Percentiles rank a stretch among this genome's conserved stretches.
Conservation (phyloP, 1,140 invertebrate species). For the Ooceraea biroi region DNA sequence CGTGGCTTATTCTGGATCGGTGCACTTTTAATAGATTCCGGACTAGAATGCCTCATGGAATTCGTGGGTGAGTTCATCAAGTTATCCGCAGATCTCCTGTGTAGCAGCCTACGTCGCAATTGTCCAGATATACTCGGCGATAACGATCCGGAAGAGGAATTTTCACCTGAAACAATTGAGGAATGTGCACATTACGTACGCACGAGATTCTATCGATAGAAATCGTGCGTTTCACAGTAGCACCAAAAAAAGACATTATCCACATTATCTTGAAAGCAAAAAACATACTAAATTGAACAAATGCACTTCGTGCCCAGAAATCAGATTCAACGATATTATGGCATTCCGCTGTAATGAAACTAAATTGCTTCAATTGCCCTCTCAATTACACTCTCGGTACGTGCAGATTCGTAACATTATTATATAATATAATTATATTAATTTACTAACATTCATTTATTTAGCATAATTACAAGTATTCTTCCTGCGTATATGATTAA, state of each 20-base stretch:
- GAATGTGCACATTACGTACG: constrained; percentile 42
- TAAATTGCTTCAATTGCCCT: constrained; percentile 70
- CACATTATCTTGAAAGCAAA: constrained; percentile 36
- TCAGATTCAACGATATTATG: constrained; percentile 37
- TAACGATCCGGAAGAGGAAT: constrained; percentile 81
- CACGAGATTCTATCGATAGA: neutral
- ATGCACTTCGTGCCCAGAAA: constrained; percentile 49
- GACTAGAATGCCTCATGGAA: constrained; percentile 82
- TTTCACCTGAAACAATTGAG: constrained; percentile 76
- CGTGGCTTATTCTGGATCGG: constrained; percentile 81
- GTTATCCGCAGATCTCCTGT: constrained; percentile 83
- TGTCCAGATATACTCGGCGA: constrained; percentile 77
- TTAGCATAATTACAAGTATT: neutral
- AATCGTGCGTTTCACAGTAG: constrained; percentile 1
- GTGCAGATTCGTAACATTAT: constrained; percentile 31
- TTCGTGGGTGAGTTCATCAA: constrained; percentile 80
- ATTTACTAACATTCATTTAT: constrained; percentile 7
- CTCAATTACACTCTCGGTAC: constrained; percentile 43
- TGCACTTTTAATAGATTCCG: constrained; percentile 83
- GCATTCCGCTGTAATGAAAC: constrained; percentile 63
- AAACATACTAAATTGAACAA: constrained; percentile 44
- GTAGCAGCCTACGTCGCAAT: constrained; percentile 78
- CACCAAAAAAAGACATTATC: constrained; percentile 22
- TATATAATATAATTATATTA: neutral
- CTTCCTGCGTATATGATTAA: neutral